Base-by-base conservation (phyloP, 1,140 invertebrate species). In the Samia ricini region DNA sequence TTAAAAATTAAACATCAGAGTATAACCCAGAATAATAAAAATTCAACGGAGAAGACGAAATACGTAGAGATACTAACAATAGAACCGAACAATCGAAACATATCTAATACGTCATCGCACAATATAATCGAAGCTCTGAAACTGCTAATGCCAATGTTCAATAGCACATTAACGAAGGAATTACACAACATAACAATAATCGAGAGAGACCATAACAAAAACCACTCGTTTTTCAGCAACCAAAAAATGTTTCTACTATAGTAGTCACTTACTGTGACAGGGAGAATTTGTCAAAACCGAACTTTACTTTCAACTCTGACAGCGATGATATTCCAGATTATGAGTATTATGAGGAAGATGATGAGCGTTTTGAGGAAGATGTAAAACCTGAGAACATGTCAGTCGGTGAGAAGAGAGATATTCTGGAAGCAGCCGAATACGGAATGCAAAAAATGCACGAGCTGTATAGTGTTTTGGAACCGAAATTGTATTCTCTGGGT, bases 401-500 rank as follows among this genome's bases (percentile, higher is more conserved):
- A 0, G 66, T 55, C 18, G 74, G 75, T 56, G 78, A 87, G 66
- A 78, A 88, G 48, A 90, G 76, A 68, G 91, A 94, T 61, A 75
- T 94, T 4, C 78, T 92, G 29, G 92, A 94, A 76, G 94, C 94
- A 12, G 91, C 92, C 0, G 91, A 93, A 69, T 93, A 92, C 73
- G 95, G 95, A 21, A 86, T 95, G 55, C 88, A 92, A 61, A 92
- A 92, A 51, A 94, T 95, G 91, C 92, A 93, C 24, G 91, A 95
- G 48, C 81, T 95, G 19, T 93, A 94, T 68, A 89, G 91, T 15
- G 87, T 93, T 36, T 92, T 93, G 71, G 95, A 96, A 77, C 94
- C 94, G 1, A 91, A 93, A 67, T 89, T 95, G 4, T 95, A 94
- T 81, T 91, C 93, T 56, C 92, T 93, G 92, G 94, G 94, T 95